Percentiles rank a stretch among this genome's conserved stretches.
phyloP scores from a whole-genome alignment of 2,113 vertebrate species.

The Galemys pyrenaicus region DNA sequence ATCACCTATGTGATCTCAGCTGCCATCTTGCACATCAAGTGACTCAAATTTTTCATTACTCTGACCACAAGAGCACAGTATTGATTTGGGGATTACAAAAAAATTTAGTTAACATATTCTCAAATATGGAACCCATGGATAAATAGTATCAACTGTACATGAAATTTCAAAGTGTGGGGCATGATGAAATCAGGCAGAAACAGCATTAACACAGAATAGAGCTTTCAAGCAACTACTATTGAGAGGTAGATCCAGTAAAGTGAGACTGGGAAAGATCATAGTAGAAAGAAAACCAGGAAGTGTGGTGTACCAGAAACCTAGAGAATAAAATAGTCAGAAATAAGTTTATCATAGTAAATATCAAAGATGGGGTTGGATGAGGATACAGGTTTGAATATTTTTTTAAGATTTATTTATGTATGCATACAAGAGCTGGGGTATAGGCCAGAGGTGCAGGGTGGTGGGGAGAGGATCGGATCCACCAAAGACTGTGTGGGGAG shows the following conservation, averaged over 20 bases:
- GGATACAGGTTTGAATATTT: neutral
- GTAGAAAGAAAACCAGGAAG: neutral
- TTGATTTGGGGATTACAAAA: neutral
- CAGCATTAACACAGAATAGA: neutral
- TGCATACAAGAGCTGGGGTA: too few relatives aligned
- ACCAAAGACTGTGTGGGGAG: too few relatives aligned
- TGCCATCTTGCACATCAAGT: neutral
- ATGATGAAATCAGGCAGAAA: neutral
- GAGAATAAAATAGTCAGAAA: neutral
- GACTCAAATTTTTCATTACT: neutral
- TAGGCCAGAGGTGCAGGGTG: too few relatives aligned
- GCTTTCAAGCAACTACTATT: neutral
- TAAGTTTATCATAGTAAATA: neutral
- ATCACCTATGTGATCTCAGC: neutral
- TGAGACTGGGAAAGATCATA: neutral
- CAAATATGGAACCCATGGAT: neutral
- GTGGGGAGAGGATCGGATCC: too few relatives aligned
- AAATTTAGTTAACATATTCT: neutral
- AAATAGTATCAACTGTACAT: neutral
- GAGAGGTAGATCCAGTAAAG: neutral
- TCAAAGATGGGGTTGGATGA: neutral
- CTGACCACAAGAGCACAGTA: neutral
- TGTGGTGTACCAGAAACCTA: neutral
- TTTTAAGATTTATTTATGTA: too few relatives aligned
- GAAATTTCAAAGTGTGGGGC: constrained; percentile 28